These are phyloP conservation scores for Progne subis DNA, from an alignment of 2,113 vertebrate genomes.

Conservation along the genomic window DNA sequence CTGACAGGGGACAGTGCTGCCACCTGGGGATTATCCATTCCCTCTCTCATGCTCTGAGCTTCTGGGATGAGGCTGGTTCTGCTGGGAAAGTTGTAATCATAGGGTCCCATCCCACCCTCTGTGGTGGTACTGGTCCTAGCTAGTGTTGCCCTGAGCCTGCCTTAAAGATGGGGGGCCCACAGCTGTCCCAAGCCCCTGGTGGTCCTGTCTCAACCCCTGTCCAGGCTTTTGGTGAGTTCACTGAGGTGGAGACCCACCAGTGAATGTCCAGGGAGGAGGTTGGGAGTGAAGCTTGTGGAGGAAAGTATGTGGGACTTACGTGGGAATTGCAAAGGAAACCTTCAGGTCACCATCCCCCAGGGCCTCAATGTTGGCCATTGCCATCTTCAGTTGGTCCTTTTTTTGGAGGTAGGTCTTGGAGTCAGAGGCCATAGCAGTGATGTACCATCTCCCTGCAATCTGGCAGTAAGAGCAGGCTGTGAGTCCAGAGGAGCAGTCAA, in stretches of 20 bases:
- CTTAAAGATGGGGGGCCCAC: neutral
- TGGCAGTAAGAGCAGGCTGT: neutral
- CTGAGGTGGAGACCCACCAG: neutral
- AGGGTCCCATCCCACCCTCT: neutral
- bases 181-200: neutral
- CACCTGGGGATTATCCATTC: too few species aligned
- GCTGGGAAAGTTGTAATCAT: neutral
- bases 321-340: conserved; percentile 12
- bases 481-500: neutral
- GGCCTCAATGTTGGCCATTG: neutral
- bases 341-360: neutral
- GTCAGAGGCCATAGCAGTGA: conserved; percentile 8
- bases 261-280: neutral
- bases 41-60: neutral
- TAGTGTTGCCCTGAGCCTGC: neutral
- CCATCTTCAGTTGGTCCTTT: conserved; percentile 22
- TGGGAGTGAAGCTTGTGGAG: neutral
- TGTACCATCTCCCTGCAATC: conserved; percentile 35
- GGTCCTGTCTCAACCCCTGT: neutral
- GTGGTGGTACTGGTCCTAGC: neutral
- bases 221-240: neutral
- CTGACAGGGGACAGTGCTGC: neutral
- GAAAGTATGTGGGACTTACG: neutral
- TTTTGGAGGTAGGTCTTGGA: neutral
- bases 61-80: neutral